phyloP scores from a whole-genome alignment of 1,140 invertebrate species.

The Plutomurus gul region DNA sequence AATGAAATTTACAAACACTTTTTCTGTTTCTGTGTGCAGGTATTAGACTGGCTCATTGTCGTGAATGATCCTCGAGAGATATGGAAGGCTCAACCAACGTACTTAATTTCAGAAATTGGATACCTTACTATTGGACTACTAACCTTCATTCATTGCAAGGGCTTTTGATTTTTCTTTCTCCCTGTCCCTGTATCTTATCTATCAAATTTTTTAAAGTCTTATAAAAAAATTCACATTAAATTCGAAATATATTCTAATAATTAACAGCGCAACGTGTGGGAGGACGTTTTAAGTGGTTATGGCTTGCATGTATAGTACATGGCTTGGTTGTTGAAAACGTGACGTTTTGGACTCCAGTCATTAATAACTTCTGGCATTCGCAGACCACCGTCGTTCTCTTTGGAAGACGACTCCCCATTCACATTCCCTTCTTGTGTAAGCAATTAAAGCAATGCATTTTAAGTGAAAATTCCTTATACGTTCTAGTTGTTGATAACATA shows the following conservation, averaged over 20 bases:
- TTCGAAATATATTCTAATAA: not conserved
- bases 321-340: constrained; percentile 67
- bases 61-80: constrained; percentile 59
- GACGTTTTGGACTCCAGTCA: constrained; percentile 66
- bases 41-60: constrained; percentile 63
- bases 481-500: not conserved
- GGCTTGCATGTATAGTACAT: constrained; percentile 70
- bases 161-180: not conserved
- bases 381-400: constrained; percentile 73
- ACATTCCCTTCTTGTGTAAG: constrained; percentile 75
- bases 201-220: not conserved
- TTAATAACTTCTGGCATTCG: constrained; percentile 78
- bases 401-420: constrained; percentile 69
- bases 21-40: too few relatives aligned
- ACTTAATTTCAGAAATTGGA: constrained; percentile 63
- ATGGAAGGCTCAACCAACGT: constrained; percentile 67
- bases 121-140: constrained; percentile 63
- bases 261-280: constrained; percentile 67
- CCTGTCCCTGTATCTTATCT: not conserved
- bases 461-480: too few relatives aligned
- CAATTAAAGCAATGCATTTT: not conserved
- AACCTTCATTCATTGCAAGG: constrained; percentile 65
- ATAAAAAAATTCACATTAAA: not conserved
- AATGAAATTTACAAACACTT: too few relatives aligned
- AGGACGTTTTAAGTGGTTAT: constrained; percentile 71